Evolutionary conservation across 2,797 vertebrate species (phyloP).

Genomic region (Onychomys arenicola): DNA sequence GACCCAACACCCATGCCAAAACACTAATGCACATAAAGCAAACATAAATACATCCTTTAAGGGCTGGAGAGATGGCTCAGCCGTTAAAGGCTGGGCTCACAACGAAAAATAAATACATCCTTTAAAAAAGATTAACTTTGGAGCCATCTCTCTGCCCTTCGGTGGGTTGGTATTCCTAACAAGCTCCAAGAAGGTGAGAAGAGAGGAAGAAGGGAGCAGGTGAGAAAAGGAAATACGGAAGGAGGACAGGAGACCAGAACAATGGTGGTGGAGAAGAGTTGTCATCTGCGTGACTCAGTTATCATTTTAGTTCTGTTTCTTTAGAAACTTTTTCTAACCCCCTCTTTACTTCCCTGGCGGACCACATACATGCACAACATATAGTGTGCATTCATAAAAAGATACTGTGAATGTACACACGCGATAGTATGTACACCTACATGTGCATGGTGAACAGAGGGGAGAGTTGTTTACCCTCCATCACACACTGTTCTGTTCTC

Average conservation of each 20-base stretch:
- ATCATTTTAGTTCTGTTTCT: not conserved
- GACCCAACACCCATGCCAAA: no score
- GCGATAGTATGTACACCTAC: no score
- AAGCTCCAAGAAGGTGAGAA: not conserved
- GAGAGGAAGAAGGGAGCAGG: no score
- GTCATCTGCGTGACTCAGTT: not conserved
- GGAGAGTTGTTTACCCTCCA: no score
- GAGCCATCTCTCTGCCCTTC: not conserved
- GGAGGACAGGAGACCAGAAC: not conserved
- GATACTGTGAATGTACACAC: not conserved
- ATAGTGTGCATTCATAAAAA: not conserved
- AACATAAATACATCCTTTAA: no score
- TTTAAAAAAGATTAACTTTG: not conserved
- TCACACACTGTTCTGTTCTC: not conserved
- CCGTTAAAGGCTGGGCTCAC: no score
- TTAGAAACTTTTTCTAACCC: not conserved
- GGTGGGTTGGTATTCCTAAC: not conserved
- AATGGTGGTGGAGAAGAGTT: not conserved
- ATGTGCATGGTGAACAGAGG: not conserved
- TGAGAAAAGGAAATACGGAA: no score
- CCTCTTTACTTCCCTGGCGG: not conserved
- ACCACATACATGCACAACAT: not conserved
- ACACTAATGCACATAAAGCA: no score
- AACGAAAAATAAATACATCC: no score
- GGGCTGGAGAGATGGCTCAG: no score